Base-by-base conservation (phyloP, 2,797 vertebrate species). In the Ctenosaura bakeri region DNA sequence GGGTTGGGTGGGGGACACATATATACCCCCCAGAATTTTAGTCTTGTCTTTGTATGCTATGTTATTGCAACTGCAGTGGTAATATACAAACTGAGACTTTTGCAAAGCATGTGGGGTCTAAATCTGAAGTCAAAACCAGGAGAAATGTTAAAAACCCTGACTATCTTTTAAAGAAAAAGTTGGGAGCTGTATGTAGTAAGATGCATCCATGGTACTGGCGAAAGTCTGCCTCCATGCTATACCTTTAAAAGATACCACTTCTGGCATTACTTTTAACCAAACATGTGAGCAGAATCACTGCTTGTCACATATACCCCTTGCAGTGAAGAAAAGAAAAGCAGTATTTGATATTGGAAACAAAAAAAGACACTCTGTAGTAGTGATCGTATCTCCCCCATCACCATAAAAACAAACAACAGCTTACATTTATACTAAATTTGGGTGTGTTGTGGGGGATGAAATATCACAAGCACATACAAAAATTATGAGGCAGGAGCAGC, bases 361-460 rank as follows among this genome's bases (percentile, higher is more conserved):
- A 97, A 96, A 96, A 97, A 96, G 42, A 96, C 96, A 97, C 93
- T 95, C 96, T 95, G 96, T 95, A 96, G 97, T 97, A 97, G 97
- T 97, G 96, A 97, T 96, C 96, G 95, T 96, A 83, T 85, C 88
- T 83, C 64, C 64, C 71, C 76, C n/a, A 2, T 62, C 52, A 73
- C 62, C 64, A 4, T 76, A 35, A 56, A 95, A 96, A 97, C 96
- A 95, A 96, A 96, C 97, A 98, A 97, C 97, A 98, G 97, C 97
- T 97, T 96, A 96, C 90, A 94, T 95, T 96, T 96, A 96, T 80
- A 92, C 92, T 95, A 90, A 97, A 96, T 95, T 95, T 95, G 96
- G 94, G n/a, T 35, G 22, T 26, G 22, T 2, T 69, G 76, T 3
- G 0, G n/a, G 80, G 32, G 94, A 93, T 94, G 93, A 96, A 95